Conservation (phyloP, 2,888 invertebrate genomes). For the Lamellibrachia satsuma region DNA sequence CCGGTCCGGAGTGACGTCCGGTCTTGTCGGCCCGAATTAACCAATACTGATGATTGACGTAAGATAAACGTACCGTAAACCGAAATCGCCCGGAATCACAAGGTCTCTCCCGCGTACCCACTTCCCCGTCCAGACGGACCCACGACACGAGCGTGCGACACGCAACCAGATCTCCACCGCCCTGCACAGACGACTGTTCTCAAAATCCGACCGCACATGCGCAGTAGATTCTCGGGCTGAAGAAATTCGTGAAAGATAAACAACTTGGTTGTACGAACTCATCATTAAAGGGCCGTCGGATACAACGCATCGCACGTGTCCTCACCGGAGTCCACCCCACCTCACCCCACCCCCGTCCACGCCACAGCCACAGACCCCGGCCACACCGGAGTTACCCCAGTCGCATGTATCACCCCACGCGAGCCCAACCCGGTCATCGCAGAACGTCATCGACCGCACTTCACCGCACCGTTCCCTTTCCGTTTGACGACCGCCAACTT, state of each 20-base stretch:
- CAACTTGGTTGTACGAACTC: conserved; percentile 12
- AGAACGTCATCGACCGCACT: not conserved
- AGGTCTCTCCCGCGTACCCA: not conserved
- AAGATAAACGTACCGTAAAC: not conserved
- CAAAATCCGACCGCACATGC: not conserved
- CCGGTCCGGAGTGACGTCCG: conserved; percentile 12
- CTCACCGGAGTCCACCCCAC: not conserved
- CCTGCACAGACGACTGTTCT: conserved; percentile 4
- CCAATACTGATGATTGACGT: not conserved
- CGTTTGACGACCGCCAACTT: not conserved
- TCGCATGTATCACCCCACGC: not conserved
- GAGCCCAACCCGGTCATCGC: not conserved
- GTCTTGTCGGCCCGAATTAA: conserved; percentile 5
- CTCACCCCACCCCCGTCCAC: not conserved
- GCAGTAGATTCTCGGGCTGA: not conserved
- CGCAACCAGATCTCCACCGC: not conserved
- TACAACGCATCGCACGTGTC: not conserved
- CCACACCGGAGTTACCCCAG: not conserved
- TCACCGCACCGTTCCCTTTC: not conserved
- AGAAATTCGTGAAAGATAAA: conserved; percentile 6
- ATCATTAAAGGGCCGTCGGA: not conserved
- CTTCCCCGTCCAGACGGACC: not conserved
- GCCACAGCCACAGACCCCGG: not conserved
- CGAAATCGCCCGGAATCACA: conserved; percentile 4
- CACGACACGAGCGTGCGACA: conserved; percentile 13